A percentile compares a stretch with the other conserved stretches of the same genome.
Evolutionary conservation across 2,797 vertebrate genomes (phyloP).

Genomic region (Lacerta agilis): DNA sequence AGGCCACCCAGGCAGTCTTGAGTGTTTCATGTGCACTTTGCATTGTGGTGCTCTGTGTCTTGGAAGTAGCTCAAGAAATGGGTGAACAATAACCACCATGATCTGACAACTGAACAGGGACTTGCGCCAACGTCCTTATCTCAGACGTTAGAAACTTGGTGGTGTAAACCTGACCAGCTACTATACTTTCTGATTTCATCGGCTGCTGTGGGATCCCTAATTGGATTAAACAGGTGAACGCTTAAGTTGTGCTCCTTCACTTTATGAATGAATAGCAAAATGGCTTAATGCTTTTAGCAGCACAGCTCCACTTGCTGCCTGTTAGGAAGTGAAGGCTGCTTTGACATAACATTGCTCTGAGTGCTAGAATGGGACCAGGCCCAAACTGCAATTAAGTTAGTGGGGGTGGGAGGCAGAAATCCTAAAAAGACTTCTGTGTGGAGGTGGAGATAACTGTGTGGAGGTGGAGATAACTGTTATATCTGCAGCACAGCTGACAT

Average conservation of each 20-base stretch:
- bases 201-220: rapidly evolving
- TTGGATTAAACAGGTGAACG: constrained; percentile 1
- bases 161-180: constrained; percentile 4
- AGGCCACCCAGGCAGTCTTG: constrained; percentile 55
- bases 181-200: constrained; percentile 34
- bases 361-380: neutral
- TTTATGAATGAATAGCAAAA: neutral
- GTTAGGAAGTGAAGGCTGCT: neutral
- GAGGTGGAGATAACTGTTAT: neutral
- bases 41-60: rapidly evolving
- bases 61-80: constrained; percentile 48
- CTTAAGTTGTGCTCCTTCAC: neutral
- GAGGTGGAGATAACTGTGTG: neutral
- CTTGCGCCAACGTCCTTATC: constrained; percentile 52
- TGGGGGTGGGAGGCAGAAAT: neutral
- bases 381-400: neutral
- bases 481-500: neutral
- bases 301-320: neutral
- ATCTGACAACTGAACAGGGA: constrained; percentile 49
- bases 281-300: neutral
- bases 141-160: constrained; percentile 50
- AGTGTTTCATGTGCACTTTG: constrained; percentile 28
- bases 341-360: neutral
- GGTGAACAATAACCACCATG: constrained; percentile 46
- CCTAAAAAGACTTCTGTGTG: neutral